phyloP scores from a whole-genome alignment of 2,797 vertebrate genomes.

The Anabas testudineus region DNA sequence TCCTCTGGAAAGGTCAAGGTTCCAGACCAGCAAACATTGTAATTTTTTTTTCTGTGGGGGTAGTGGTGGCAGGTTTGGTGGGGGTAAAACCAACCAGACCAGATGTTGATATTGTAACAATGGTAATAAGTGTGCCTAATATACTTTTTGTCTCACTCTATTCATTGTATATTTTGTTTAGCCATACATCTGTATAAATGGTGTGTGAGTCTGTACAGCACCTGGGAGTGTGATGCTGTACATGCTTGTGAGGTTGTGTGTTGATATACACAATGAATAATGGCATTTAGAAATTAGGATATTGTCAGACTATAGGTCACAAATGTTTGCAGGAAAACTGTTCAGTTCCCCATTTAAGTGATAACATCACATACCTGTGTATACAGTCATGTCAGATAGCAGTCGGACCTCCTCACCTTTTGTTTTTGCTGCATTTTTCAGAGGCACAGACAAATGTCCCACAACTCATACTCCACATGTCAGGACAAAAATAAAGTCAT shows the following conservation, averaged over 20 bases:
- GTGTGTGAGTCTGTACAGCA: no score
- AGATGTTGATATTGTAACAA: background rate
- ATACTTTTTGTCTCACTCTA: no score
- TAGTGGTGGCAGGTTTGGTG: background rate
- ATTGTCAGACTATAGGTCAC: constrained; percentile 25
- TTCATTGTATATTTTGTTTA: constrained; percentile 6
- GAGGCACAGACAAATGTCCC: no score
- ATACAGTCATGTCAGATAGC: no score
- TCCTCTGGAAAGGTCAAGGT: constrained; percentile 73
- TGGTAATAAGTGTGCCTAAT: background rate
- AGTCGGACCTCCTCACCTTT: no score
- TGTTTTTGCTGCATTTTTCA: no score
- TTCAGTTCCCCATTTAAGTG: background rate
- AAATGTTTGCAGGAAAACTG: constrained; percentile 17
- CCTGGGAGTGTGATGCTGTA: background rate
- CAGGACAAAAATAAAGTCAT: no score
- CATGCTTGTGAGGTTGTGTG: background rate
- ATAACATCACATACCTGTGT: no score
- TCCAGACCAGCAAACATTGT: constrained; percentile 69
- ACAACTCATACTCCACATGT: no score
- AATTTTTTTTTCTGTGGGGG: constrained; percentile 48
- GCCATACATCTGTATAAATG: background rate
- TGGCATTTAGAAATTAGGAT: constrained; percentile 36
- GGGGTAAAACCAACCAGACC: constrained; percentile 18
- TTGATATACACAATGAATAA: constrained; percentile 11